Evolutionary conservation across 2,888 invertebrate genomes (phyloP).

Genomic region (Caenorhabditis panamensis): DNA sequence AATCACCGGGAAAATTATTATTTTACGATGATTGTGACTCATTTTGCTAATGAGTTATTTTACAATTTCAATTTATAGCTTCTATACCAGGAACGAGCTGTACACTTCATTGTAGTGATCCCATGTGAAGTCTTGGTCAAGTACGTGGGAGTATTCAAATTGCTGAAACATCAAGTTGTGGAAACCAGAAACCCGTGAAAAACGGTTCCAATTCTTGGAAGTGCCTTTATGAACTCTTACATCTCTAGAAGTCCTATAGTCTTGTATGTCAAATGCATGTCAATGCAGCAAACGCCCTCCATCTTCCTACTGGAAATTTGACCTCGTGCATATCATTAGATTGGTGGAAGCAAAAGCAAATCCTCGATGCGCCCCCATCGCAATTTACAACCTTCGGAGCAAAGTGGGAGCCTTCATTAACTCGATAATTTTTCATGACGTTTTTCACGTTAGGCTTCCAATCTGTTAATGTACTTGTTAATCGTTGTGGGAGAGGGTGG

Average conservation of each 20-base stretch:
- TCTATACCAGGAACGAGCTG: too few relatives aligned
- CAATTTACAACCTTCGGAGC: constrained; percentile 33
- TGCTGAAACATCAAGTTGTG: neutral
- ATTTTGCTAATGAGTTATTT: too few relatives aligned
- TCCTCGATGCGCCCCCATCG: constrained; percentile 9
- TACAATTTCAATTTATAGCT: too few relatives aligned
- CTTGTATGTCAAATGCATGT: constrained; percentile 18
- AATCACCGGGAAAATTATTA: too few relatives aligned
- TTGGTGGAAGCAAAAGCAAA: constrained; percentile 23
- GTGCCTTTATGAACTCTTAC: neutral
- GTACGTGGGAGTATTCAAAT: neutral
- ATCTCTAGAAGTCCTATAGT: constrained; percentile 6
- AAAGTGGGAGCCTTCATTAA: constrained; percentile 38
- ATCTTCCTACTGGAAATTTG: constrained; percentile 40
- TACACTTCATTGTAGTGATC: too few relatives aligned
- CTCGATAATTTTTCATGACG: constrained; percentile 47
- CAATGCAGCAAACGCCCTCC: constrained; percentile 9
- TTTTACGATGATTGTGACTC: too few relatives aligned
- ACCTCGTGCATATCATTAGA: constrained; percentile 61
- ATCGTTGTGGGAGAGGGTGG: constrained; percentile 21
- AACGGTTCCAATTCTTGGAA: neutral
- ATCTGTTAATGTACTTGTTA: constrained; percentile 42
- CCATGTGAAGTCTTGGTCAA: too few relatives aligned
- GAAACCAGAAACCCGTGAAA: neutral
- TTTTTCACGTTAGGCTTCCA: constrained; percentile 27